Evolutionary conservation across 2,113 vertebrate species (phyloP).

Genomic region (Aldabrachelys gigantea): DNA sequence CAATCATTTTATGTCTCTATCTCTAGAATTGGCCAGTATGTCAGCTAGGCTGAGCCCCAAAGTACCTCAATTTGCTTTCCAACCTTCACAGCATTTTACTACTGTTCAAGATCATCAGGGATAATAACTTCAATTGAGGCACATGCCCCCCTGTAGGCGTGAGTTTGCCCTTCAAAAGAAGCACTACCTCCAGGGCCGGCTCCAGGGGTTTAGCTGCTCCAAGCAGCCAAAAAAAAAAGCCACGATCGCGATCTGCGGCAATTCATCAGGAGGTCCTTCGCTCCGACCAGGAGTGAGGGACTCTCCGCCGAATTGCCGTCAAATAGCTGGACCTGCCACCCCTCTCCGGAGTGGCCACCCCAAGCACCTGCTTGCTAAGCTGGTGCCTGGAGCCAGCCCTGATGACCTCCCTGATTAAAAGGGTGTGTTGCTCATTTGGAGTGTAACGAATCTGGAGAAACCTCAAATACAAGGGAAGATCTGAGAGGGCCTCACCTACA

Average conservation of each 20-base stretch:
- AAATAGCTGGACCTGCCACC: too few species aligned
- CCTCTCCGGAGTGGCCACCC: too few species aligned
- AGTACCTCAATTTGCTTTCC: constrained; percentile 28
- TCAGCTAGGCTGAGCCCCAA: not conserved
- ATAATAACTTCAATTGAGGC: not conserved
- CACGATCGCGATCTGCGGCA: too few species aligned
- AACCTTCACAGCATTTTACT: not conserved
- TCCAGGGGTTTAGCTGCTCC: too few species aligned
- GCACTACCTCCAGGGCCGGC: not conserved
- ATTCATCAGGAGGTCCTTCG: too few species aligned
- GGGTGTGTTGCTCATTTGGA: not conserved
- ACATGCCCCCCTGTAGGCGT: not conserved
- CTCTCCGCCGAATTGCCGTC: too few species aligned
- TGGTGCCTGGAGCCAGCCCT: too few species aligned
- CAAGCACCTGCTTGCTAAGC: too few species aligned
- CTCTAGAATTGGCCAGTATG: not conserved
- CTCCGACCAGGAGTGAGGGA: too few species aligned
- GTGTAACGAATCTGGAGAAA: not conserved
- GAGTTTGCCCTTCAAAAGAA: not conserved
- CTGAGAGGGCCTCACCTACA: not conserved
- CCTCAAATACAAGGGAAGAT: not conserved
- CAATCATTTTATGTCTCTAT: constrained; percentile 18
- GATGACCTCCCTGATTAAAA: not conserved
- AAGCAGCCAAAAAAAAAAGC: too few species aligned
- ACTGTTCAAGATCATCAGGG: not conserved